Evolutionary conservation across 2,797 vertebrate genomes (phyloP).

Genomic region (Furcifer pardalis): DNA sequence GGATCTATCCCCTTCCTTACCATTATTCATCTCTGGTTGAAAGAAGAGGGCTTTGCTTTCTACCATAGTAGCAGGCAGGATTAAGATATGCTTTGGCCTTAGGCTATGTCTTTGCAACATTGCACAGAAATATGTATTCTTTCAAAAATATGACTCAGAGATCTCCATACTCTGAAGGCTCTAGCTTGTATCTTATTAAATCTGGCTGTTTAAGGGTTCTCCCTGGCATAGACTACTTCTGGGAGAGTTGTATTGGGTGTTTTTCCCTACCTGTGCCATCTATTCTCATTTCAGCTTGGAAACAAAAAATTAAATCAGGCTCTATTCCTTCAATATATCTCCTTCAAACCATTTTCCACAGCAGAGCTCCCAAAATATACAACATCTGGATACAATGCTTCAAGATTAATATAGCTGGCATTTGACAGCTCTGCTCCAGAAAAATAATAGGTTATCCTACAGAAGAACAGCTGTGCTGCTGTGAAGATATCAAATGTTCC

Average conservation of each 20-base stretch:
- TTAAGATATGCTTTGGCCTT: no score
- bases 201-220: not conserved
- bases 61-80: no score
- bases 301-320: constrained; percentile 4
- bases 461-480: constrained; percentile 45
- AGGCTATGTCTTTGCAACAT: no score
- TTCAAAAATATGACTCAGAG: no score
- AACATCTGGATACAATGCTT: constrained; percentile 47
- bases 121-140: no score
- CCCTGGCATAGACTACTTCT: no score
- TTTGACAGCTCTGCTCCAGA: constrained; percentile 54
- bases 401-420: constrained; percentile 58
- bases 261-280: not conserved
- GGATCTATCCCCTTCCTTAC: no score
- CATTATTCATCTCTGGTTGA: not conserved
- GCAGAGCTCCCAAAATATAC: constrained; percentile 54
- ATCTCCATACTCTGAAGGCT: no score
- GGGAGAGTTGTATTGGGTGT: not conserved
- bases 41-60: no score
- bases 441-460: constrained; percentile 46
- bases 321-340: not conserved
- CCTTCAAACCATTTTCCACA: constrained; percentile 34
- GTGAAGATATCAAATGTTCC: constrained; percentile 38
- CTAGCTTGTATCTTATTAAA: no score
- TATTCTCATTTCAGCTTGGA: not conserved